Evolutionary conservation across 2,113 vertebrate genomes (phyloP).

Genomic region (Cyprinodon brontotheroides): DNA sequence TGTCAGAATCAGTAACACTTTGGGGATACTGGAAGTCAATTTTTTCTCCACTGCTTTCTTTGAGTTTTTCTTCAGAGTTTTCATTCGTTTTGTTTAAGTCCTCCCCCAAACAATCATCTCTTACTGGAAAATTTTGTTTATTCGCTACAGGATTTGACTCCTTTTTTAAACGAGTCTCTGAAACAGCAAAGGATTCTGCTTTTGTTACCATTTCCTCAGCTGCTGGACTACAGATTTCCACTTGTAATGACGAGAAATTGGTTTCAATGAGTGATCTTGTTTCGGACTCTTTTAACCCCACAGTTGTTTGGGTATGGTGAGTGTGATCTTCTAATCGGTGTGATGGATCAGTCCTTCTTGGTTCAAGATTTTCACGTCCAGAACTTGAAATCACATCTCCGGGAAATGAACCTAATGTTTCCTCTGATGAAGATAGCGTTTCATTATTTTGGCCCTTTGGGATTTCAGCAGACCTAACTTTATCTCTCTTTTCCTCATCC

Average conservation of each 20-base stretch:
- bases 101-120: conserved; percentile 27
- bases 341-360: conserved; percentile 9
- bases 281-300: conserved; percentile 15
- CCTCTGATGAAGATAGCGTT: conserved; percentile 2
- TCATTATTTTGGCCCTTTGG: conserved; percentile 18
- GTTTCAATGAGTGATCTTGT: not conserved
- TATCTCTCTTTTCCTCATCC: not conserved
- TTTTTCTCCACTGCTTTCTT: conserved; percentile 37
- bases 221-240: conserved; percentile 15
- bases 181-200: not conserved
- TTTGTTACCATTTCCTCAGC: not conserved
- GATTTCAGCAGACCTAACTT: conserved; percentile 15
- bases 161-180: conserved; percentile 34
- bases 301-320: conserved; percentile 13
- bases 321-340: conserved; percentile 2
- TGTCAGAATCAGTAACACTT: not conserved
- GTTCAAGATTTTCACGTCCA: conserved; percentile 11
- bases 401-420: conserved; percentile 16
- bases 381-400: conserved; percentile 21
- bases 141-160: conserved; percentile 25
- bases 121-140: conserved; percentile 7
- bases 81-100: conserved; percentile 19
- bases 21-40: conserved; percentile 15
- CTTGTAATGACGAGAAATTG: conserved; percentile 10
- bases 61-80: conserved; percentile 31